Conservation (phyloP, 2,113 vertebrate species). For the Motacilla tschutschensis region DNA sequence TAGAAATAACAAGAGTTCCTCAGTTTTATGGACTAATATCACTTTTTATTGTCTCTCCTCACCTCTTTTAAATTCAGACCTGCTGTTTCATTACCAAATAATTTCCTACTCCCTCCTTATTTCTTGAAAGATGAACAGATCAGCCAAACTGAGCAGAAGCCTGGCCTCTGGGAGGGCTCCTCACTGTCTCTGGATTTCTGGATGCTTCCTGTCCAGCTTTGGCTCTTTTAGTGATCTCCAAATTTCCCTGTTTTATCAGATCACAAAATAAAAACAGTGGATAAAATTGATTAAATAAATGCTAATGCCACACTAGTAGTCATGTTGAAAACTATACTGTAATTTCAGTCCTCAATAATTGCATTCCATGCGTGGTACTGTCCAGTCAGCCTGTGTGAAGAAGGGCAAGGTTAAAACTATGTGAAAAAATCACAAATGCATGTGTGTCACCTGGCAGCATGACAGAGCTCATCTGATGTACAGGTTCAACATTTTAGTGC, state of each 20-base stretch:
- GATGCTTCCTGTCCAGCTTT: not conserved
- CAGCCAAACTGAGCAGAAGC: not conserved
- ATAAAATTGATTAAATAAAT: not conserved
- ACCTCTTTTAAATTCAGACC: not conserved
- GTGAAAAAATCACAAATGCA: not conserved
- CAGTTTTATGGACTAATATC: not conserved
- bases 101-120: not conserved
- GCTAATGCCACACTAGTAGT: not conserved
- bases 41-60: not conserved
- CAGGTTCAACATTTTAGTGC: not conserved
- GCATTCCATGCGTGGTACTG: fast-evolving
- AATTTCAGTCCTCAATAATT: not conserved
- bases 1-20: not conserved
- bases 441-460: not conserved
- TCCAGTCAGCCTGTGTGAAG: not conserved
- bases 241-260: not conserved
- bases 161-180: not conserved
- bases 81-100: not conserved
- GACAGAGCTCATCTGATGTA: not conserved
- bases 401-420: not conserved
- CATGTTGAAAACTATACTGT: not conserved
- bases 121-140: not conserved
- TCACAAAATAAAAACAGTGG: not conserved
- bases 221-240: not conserved
- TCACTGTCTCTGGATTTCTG: not conserved